Conservation (phyloP, 35 echinoderm and acorn worm genomes). For the Eucidaris tribuloides region DNA sequence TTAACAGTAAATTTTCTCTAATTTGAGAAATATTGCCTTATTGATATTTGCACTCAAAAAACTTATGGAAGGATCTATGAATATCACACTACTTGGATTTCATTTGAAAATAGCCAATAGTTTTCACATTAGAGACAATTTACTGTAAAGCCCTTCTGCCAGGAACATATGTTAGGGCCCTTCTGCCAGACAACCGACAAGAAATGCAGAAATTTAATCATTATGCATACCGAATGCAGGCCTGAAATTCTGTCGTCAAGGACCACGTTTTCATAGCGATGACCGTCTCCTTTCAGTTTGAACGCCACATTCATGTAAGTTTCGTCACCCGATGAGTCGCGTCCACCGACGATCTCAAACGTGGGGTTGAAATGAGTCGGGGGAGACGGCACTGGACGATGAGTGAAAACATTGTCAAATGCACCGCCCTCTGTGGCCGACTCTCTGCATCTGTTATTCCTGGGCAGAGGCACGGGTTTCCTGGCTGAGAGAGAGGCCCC, state of each 20-base stretch:
- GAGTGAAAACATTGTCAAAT: neutral
- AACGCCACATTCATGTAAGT: constrained; percentile 68
- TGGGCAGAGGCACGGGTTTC: constrained; percentile 45
- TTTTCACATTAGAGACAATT: no score
- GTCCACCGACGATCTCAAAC: neutral
- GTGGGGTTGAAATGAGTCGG: constrained; percentile 5
- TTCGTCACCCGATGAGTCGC: constrained; percentile 43
- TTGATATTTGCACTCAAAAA: no score
- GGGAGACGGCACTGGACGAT: constrained; percentile 45
- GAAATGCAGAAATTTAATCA: no score
- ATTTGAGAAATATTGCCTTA: no score
- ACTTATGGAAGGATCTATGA: no score
- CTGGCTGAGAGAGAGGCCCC: constrained; percentile 19
- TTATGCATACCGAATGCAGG: constrained; percentile 18
- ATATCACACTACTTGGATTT: no score
- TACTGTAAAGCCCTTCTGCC: no score
- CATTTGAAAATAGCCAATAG: no score
- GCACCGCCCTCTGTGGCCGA: constrained; percentile 34
- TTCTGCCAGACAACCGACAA: no score
- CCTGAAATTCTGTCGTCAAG: constrained; percentile 32
- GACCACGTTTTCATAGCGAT: constrained; percentile 68
- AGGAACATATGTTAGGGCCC: no score
- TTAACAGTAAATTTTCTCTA: no score
- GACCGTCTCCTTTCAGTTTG: constrained; percentile 35
- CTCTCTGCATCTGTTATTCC: constrained; percentile 14